Conservation (phyloP, 64 coral and sea anemone genomes). For the Montipora cactus region DNA sequence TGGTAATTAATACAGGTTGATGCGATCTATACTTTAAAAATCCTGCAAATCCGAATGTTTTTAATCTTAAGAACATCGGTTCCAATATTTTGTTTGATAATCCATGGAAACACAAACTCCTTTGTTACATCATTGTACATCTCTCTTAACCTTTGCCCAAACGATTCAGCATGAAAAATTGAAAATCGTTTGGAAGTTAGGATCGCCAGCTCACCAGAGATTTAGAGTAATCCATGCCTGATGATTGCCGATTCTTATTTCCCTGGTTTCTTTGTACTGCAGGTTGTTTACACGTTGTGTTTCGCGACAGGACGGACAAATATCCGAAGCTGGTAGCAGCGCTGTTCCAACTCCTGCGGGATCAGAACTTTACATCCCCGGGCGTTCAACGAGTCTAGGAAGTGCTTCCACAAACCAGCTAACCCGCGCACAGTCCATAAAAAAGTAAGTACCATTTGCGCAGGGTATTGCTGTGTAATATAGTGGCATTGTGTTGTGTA, state of each 20-base stretch:
- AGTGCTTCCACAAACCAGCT: slow-evolving; percentile 20
- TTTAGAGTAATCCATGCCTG: not conserved
- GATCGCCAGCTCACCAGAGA: not conserved
- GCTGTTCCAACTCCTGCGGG: slow-evolving; percentile 33
- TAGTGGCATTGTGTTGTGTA: not conserved
- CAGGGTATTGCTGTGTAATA: slow-evolving; percentile 11
- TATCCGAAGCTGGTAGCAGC: not conserved
- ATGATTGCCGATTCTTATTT: not conserved
- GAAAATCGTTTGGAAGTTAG: not conserved
- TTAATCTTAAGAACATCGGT: not conserved
- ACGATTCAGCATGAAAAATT: not conserved
- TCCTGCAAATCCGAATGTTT: not conserved
- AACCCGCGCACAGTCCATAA: slow-evolving; percentile 36
- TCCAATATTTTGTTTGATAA: not conserved
- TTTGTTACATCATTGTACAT: not conserved
- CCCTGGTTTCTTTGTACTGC: not conserved
- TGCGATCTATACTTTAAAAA: not conserved
- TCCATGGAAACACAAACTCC: not conserved
- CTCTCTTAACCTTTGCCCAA: no score
- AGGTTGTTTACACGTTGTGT: slow-evolving; percentile 36
- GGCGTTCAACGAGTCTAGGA: not conserved
- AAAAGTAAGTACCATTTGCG: slow-evolving; percentile 46
- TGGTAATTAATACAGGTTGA: slow-evolving; percentile 1
- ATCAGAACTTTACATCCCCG: slow-evolving; percentile 28
- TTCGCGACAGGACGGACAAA: slow-evolving; percentile 8